phyloP scores from a whole-genome alignment of 2,113 vertebrate genomes.

The Oreochromis spilurus region DNA sequence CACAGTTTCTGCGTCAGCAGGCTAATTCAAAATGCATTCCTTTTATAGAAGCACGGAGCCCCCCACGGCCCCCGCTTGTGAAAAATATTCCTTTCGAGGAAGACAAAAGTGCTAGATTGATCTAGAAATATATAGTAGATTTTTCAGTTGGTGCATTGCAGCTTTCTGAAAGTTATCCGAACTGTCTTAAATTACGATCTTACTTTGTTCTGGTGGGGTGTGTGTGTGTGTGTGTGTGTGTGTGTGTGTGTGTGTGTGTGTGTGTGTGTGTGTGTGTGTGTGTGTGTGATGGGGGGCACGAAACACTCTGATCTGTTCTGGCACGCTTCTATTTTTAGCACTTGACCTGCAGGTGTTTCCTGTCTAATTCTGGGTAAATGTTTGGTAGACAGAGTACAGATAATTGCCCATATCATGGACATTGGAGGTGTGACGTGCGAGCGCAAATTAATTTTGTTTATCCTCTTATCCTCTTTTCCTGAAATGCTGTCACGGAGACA shows the following conservation, averaged over 20 bases:
- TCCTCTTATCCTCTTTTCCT: background rate
- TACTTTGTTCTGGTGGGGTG: background rate
- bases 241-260: too few species aligned
- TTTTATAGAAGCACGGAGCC: slow-evolving; percentile 47
- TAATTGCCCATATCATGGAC: background rate
- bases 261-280: too few species aligned
- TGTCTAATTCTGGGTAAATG: background rate
- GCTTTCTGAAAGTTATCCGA: background rate
- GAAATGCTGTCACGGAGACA: background rate
- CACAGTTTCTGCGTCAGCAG: slow-evolving; percentile 50
- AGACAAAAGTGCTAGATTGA: background rate
- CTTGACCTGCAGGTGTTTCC: background rate
- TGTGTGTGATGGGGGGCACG: background rate
- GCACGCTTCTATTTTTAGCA: background rate
- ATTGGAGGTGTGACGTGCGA: background rate
- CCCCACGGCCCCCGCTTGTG: background rate
- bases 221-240: too few species aligned
- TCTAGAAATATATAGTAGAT: background rate
- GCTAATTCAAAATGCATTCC: slow-evolving; percentile 21
- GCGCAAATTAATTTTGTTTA: background rate
- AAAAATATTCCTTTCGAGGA: background rate
- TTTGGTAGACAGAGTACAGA: background rate
- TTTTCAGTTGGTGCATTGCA: background rate
- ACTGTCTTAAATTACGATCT: background rate
- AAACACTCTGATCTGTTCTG: background rate